Percentiles rank a stretch among this genome's conserved stretches.
Evolutionary conservation across 2,888 invertebrate genomes (phyloP).

Genomic region (Cheilosia scutellata): DNA sequence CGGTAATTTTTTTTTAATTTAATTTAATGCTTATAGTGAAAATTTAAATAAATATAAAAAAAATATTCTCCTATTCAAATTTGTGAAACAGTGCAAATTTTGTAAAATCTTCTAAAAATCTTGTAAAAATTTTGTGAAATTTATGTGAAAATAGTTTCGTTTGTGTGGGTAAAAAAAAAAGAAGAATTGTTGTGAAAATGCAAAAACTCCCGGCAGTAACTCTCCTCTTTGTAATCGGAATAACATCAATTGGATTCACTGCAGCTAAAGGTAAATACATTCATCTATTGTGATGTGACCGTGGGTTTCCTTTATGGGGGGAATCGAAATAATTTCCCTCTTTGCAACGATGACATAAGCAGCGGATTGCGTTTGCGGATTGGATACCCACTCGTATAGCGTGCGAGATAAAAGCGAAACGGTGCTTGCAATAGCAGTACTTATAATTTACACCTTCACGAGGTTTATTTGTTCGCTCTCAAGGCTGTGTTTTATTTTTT

Average conservation of each 20-base stretch:
- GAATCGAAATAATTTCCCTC: constrained; percentile 60
- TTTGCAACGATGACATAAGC: constrained; percentile 73
- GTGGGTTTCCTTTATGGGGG: constrained; percentile 16
- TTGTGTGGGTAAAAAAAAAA: constrained; percentile 7
- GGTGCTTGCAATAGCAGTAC: constrained; percentile 69
- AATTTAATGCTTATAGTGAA: neutral
- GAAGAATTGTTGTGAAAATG: constrained; percentile 55
- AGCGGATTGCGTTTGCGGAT: constrained; percentile 11
- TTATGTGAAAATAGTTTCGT: constrained; percentile 30
- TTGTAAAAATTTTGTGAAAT: constrained; percentile 35
- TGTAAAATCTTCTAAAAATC: constrained; percentile 18
- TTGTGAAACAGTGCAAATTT: neutral
- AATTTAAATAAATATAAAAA: constrained; percentile 20
- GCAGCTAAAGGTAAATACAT: constrained; percentile 66
- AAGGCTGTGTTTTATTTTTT: constrained; percentile 51
- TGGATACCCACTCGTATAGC: constrained; percentile 1
- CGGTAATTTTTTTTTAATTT: neutral
- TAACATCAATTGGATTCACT: constrained; percentile 68
- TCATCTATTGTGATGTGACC: constrained; percentile 6
- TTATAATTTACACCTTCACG: constrained; percentile 68
- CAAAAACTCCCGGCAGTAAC: constrained; percentile 59
- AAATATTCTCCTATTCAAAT: neutral
- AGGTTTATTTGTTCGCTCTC: constrained; percentile 43
- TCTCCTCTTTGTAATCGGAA: constrained; percentile 67
- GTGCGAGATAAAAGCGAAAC: constrained; percentile 70